These are phyloP conservation scores for Theretra japonica DNA, from an alignment of 2,888 invertebrate genomes.

Conservation along the genomic window DNA sequence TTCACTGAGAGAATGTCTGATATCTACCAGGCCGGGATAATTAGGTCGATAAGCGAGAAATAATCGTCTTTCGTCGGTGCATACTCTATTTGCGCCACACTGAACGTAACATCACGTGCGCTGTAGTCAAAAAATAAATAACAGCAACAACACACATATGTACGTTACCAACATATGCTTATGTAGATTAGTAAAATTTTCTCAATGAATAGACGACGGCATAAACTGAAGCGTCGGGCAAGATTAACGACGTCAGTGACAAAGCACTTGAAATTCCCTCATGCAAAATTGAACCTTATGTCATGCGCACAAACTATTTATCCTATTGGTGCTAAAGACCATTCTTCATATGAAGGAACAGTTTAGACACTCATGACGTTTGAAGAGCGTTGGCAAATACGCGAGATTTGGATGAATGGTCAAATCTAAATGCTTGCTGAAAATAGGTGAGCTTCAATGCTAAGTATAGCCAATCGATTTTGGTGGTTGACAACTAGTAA, in stretches of 20 bases:
- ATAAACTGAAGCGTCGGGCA: background rate
- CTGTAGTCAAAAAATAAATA: background rate
- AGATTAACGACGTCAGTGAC: conserved; percentile 15
- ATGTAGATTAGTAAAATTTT: conserved; percentile 7
- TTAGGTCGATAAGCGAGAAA: too few relatives aligned
- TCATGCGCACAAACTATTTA: conserved; percentile 10
- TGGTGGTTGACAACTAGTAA: too few relatives aligned
- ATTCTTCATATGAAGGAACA: conserved; percentile 10
- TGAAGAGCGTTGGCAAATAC: conserved; percentile 3
- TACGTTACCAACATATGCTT: background rate
- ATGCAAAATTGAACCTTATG: conserved; percentile 19
- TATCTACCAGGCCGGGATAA: too few relatives aligned
- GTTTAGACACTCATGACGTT: conserved; percentile 1
- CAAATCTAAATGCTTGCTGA: background rate
- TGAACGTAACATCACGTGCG: too few relatives aligned
- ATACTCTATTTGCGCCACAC: too few relatives aligned
- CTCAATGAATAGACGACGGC: conserved; percentile 1
- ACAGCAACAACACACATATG: background rate
- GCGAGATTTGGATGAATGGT: conserved; percentile 2
- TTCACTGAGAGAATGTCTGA: too few relatives aligned
- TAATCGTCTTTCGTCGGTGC: too few relatives aligned
- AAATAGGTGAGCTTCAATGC: background rate
- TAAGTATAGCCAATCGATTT: too few relatives aligned
- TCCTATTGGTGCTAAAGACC: conserved; percentile 21
- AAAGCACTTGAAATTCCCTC: conserved; percentile 28